Evolutionary conservation across 2,888 invertebrate species (phyloP).

Genomic region (Geophilus truncorum): DNA sequence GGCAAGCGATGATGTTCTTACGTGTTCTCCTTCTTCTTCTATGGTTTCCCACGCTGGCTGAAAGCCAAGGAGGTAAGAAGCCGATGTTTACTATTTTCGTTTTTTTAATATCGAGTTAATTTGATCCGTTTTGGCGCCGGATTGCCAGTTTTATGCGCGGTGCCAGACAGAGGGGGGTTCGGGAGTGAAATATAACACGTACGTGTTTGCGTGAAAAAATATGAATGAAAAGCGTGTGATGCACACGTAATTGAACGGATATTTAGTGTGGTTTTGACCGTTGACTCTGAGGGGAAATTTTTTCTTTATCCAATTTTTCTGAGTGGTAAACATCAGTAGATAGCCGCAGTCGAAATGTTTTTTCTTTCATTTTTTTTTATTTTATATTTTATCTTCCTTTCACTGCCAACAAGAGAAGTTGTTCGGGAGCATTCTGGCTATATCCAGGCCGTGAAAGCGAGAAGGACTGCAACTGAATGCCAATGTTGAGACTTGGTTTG

Average conservation of each 20-base stretch:
- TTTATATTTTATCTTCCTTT: neutral
- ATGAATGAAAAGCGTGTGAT: constrained; percentile 13
- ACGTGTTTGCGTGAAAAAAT: neutral
- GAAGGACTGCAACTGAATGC: constrained; percentile 12
- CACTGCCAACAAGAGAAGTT: neutral
- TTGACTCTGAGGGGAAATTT: neutral
- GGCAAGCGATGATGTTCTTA: neutral
- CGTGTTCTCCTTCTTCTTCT: neutral
- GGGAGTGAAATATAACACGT: neutral
- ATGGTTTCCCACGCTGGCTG: neutral
- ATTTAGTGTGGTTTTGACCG: neutral
- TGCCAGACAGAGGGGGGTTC: too few species aligned
- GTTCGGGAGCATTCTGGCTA: neutral
- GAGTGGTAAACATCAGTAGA: neutral
- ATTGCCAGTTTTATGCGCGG: neutral
- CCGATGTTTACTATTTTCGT: neutral
- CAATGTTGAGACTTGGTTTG: constrained; percentile 13
- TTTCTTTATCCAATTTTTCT: neutral
- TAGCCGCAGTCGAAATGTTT: neutral
- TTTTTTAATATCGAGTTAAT: neutral
- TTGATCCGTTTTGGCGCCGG: neutral
- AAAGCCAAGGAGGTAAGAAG: neutral
- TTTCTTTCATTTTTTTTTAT: neutral
- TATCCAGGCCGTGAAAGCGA: neutral
- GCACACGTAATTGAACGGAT: neutral